Base-by-base conservation (phyloP, 2,113 vertebrate genomes). In the Perccottus glenii region DNA sequence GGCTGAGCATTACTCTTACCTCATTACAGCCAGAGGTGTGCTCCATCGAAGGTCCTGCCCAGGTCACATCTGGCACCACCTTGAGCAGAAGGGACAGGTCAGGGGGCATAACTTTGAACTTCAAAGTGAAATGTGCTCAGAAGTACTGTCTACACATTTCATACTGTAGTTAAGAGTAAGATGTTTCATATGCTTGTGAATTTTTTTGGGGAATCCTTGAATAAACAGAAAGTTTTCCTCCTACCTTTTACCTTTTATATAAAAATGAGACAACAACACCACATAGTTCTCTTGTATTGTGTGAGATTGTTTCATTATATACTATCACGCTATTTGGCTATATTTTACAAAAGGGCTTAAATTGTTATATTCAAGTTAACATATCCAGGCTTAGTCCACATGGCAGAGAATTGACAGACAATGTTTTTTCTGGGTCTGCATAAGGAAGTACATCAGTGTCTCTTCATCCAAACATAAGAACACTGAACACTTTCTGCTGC, bases 51-150 rank as follows among this genome's bases (percentile, higher is more conserved):
- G 1, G 52, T 75, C 85, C 61, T 67, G 73, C 78, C 71, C 64
- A 78, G 77, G 78, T 79, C 87, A 92, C 90, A 91, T 92, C 87
- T 92, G 89, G 85, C 80, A 58, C 51, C 62, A 35, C 65, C 72
- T 42, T 55, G 45, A 84, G 68, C 11, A 75, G 64, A 49, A 5
- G 60, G 49, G 48, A 43, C 27, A 12, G 16, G 49, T 32, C 33
- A n/a, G 60, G 55, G 55, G 33, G 35, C 19, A 10, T 4, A 40
- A 50, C 85, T 86, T 89, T 89, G 73, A 87, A 91, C 87, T 84
- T 88, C 78, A 87, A 83, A 88, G 81, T 56, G 73, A 71, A 70
- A 76, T 63, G 46, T 60, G 45, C 67, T 69, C 36, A 19, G 45
- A 72, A 65, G 57, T 60, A 70, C 64, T 55, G 55, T 76, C 60